Evolutionary conservation across 2,797 vertebrate species (phyloP), one percentile per base, ranked within the genome.

Genomic region (Otolemur crassicaudatus): DNA sequence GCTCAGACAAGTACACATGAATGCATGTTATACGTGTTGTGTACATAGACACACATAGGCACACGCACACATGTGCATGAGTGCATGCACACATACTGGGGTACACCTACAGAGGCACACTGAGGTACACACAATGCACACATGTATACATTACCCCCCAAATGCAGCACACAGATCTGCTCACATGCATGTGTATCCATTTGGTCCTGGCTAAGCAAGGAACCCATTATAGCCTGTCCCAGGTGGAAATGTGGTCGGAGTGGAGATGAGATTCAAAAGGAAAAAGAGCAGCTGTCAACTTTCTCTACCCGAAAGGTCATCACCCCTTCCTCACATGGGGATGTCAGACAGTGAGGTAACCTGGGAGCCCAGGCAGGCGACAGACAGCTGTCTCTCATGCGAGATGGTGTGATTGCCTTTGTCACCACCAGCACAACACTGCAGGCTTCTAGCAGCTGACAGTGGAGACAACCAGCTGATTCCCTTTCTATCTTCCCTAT

Each of bases 401-500:
- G 37, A 14, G 65, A 13, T 7, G 29, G 46, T 13, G 22, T 22
- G 3, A 2, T 60, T 53, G 22, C 14, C 58, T 40, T 13, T 22
- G 75, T 49, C 46, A n/a, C 81, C 53, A 27, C 8, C 58, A 10
- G 60, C 14, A 6, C 0, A 12, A 37, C 3, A 40, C 17, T 1
- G 20, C 2, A 2, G 31, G 29, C n/a, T n/a, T 76, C 46, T n/a
- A n/a, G 20, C 10, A 5, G 12, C 65, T 9, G 70, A 16, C 1
- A 5, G n/a, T 0, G 7, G 60, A 40, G 73, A 40, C 49, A 6
- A 11, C 3, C 0, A 0, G 20, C n/a, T 20, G 6, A 0, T 5
- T 10, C 43, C n/a, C 27, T 1, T 7, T 5, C 0, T 0, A 0
- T 58, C 76, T 23, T 40, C 17, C 82, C 40, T 56, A 7, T 0